Evolutionary conservation across 2,797 vertebrate species (phyloP), one percentile per base, ranked within the genome.

Genomic region (Sphenodon punctatus): DNA sequence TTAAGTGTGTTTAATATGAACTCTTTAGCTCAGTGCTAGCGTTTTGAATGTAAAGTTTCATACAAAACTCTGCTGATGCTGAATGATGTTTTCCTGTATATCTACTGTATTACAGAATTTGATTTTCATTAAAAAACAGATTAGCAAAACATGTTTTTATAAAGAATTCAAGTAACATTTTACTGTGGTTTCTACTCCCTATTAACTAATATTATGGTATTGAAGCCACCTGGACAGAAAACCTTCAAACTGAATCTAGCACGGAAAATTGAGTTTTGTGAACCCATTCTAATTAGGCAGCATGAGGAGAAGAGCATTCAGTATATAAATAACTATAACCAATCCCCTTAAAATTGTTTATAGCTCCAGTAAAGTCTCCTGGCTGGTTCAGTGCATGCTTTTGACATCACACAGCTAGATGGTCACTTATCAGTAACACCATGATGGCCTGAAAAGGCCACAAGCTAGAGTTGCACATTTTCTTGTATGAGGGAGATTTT

Each of bases 341-440:
- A 88, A 61, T 32, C 36, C 53, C 34, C 69, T 87, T 78, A 67
- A 63, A 91, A 63, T 68, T 84, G 30, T 74, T 74, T 84, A 71
- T 80, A 76, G 39, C 67, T 56, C 41, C 2, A 63, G 9, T 82
- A 77, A 90, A 80, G 64, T 68, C 16, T 30, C 73, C n/a, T 36
- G 45, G 49, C 53, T 80, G 79, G n/a, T 70, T 83, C 78, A 76
- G 64, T 88, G 60, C 71, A 86, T 74, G 80, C 34, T 76, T 43
- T 71, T 84, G 89, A 75, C 70, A 64, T 58, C 58, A 75, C 75
- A 84, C n/a, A n/a, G 78, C 58, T 65, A 76, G 67, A 46, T 71
- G 74, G 86, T 86, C 82, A 88, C 78, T 86, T 72, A 72, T 78
- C 75, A 82, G 80, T 61, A 69, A n/a, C 61, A 38, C 63, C 67